These are phyloP conservation scores for Mystacornis crossleyi DNA, from an alignment of 2,113 vertebrate genomes.

Conservation along the genomic window DNA sequence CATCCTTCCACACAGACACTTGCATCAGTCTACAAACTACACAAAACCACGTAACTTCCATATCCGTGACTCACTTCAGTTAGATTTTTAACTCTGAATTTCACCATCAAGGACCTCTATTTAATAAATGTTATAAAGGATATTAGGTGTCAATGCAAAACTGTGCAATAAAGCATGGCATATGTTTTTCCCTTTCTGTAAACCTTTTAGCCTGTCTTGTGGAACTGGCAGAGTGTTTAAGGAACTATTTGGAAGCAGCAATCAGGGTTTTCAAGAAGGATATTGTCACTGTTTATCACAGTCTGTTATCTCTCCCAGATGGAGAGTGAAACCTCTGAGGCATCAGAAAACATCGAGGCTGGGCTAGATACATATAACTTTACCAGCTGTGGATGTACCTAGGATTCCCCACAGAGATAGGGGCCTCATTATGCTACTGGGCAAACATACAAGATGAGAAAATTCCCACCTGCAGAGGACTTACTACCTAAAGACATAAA, in stretches of 20 bases:
- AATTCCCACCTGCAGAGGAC: background rate
- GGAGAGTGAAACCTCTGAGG: background rate
- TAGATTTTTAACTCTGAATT: background rate
- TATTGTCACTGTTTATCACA: background rate
- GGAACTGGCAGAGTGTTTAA: background rate
- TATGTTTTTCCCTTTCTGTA: background rate
- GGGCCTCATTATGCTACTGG: background rate
- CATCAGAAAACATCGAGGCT: background rate
- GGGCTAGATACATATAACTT: background rate
- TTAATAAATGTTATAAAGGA: background rate
- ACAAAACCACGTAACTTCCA: background rate
- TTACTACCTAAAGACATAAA: background rate
- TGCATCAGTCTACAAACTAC: background rate
- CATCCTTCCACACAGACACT: background rate
- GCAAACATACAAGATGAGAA: background rate
- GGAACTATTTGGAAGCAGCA: background rate
- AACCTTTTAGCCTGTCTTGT: background rate
- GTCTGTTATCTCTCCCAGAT: background rate
- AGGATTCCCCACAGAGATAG: background rate
- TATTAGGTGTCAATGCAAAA: background rate
- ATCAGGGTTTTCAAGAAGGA: background rate
- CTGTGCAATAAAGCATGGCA: background rate
- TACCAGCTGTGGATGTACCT: background rate
- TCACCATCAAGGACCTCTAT: background rate
- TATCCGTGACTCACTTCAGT: background rate